A percentile compares a stretch with the other conserved stretches of the same genome.
These are phyloP conservation scores for Microchrysa polita DNA, from an alignment of 2,888 invertebrate genomes.

Conservation along the genomic window DNA sequence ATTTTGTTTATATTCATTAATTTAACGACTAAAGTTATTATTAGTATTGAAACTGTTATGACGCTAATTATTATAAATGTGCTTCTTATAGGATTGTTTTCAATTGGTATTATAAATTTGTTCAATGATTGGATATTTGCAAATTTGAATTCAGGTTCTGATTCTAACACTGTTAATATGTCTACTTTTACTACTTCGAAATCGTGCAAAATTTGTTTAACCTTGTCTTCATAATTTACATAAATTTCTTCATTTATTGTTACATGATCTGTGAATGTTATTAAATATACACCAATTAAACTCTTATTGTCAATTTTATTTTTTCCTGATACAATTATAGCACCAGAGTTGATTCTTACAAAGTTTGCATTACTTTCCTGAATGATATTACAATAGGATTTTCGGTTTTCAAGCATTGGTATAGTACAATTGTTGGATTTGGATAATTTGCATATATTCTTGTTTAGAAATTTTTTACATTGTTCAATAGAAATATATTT, in stretches of 20 bases:
- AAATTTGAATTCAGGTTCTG: not conserved
- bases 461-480: not conserved
- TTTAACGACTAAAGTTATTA: not conserved
- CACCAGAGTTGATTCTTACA: not conserved
- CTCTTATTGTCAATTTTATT: not conserved
- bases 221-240: not conserved
- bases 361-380: not conserved
- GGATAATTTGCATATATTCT: not conserved
- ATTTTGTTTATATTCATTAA: not conserved
- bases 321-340: not conserved
- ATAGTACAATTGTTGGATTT: not conserved
- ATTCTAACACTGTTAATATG: constrained; percentile 20
- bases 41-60: not conserved
- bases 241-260: not conserved
- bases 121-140: not conserved
- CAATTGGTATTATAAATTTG: constrained; percentile 8
- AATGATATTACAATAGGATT: not conserved
- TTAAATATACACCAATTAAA: not conserved
- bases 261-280: not conserved
- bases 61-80: not conserved
- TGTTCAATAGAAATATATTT: not conserved
- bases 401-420: not conserved
- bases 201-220: not conserved
- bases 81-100: not conserved
- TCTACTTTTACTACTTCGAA: not conserved